Base-by-base conservation (phyloP, 2,113 vertebrate species). In the Urocolius indicus region DNA sequence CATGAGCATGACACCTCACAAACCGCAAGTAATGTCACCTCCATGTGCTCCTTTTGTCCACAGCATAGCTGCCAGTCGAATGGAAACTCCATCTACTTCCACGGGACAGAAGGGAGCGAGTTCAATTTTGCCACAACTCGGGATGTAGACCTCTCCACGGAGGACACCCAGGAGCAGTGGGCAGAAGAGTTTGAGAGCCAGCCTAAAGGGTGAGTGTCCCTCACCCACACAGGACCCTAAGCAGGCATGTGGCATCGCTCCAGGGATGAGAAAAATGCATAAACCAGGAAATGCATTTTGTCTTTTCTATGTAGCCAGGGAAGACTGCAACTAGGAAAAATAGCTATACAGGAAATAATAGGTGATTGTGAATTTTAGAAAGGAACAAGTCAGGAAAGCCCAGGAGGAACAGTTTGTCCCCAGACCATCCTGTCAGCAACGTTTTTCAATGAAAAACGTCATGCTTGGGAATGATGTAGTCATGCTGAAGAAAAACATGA, bases 11-110 rank as follows among this genome's bases (percentile, higher is more conserved):
- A 63, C 72, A 77, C 79, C 32, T 84, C 78, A 66, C 46, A 94
- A 91, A 94, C 49, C 77, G 2, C 0, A 2, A 0, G 0, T 71
- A 51, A 76, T 13, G 0, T 66, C 65, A 77, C 86, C 83, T 92
- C 34, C 62, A 7, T 92, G 74, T 89, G 84, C 81, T 79, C 91
- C 94, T 86, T 97, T 92, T 85, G 94, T 94, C 94, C 88, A 82
- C 97, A 99, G 99, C 99, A 99, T 90, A 99, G 99, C 98, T 99
- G 99, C 97, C 99, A 99, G 93, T 99, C 99, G 1, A 99, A 99
- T 71, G 99, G 99, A 46, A 99, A 99, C 74, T 96, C 99, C 86
- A 98, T 99, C 97, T 99, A 99, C 97, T 99, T 99, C 97, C 99
- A 99, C 8, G 99, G 99, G 16, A 99, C 98, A n/a, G 99, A 99